phyloP scores from a whole-genome alignment of 2,888 invertebrate genomes.

The Acrocera orbiculus region DNA sequence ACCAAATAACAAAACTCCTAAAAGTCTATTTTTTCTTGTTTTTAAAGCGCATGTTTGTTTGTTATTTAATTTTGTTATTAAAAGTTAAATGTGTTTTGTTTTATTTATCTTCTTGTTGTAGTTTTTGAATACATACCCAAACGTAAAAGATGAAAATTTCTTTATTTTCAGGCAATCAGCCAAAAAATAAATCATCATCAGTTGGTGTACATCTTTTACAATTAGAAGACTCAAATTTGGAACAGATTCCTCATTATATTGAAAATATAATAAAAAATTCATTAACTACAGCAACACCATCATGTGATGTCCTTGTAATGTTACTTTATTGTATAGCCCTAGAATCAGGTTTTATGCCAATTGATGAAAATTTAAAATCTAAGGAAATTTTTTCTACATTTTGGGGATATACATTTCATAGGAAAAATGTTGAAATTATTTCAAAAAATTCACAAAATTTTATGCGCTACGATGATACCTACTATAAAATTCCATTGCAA shows the following conservation, averaged over 20 bases:
- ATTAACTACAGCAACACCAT: constrained; percentile 9
- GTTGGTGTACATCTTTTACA: constrained; percentile 7
- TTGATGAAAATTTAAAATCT: too few relatives aligned
- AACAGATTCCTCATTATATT: constrained; percentile 20
- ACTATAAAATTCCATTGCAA: constrained; percentile 4
- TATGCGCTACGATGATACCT: neutral
- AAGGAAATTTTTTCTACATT: constrained; percentile 2
- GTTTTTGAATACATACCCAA: too few relatives aligned
- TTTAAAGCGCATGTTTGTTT: too few relatives aligned
- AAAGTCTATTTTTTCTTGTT: too few relatives aligned
- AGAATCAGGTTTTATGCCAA: constrained; percentile 21
- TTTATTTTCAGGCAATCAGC: constrained; percentile 4
- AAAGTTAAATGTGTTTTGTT: too few relatives aligned
- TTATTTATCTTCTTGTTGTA: too few relatives aligned
- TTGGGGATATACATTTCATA: constrained; percentile 15
- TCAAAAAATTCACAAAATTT: too few relatives aligned
- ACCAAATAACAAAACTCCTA: too few relatives aligned
- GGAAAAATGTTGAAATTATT: neutral
- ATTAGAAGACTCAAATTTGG: constrained; percentile 20
- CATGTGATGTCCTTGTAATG: constrained; percentile 19
- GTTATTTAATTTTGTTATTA: too few relatives aligned
- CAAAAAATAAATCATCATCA: constrained; percentile 1
- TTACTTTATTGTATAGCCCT: constrained; percentile 23
- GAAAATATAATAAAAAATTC: constrained; percentile 14
- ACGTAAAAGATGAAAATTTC: too few relatives aligned